Evolutionary conservation across 2,797 vertebrate species (phyloP).

Genomic region (Cossypha caffra): DNA sequence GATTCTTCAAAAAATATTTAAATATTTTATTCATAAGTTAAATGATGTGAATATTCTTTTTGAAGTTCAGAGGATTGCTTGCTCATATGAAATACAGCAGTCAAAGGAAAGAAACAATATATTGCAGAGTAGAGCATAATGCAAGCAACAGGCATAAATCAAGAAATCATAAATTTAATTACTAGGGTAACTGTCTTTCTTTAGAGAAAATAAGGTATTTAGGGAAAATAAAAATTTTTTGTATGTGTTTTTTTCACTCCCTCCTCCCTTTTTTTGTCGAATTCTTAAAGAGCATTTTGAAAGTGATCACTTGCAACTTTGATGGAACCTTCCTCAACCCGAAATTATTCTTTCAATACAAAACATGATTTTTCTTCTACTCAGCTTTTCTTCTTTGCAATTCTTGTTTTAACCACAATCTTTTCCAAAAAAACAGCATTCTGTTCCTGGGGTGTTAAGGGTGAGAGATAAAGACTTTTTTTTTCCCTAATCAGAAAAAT

Average conservation of each 20-base stretch:
- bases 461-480: neutral
- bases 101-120: neutral
- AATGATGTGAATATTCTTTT: neutral
- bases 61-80: neutral
- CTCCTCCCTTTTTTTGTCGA: neutral
- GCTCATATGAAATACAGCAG: neutral
- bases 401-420: neutral
- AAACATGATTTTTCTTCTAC: neutral
- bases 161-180: neutral
- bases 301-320: neutral
- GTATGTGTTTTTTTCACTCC: neutral
- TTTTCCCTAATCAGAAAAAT: neutral
- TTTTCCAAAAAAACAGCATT: neutral
- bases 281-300: neutral
- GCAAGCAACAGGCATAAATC: neutral
- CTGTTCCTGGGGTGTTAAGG: neutral
- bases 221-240: neutral
- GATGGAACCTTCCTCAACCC: neutral
- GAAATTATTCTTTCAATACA: neutral
- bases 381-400: neutral
- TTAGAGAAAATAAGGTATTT: neutral
- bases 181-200: neutral
- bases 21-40: neutral
- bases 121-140: neutral
- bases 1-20: neutral